Evolutionary conservation across 2,888 invertebrate genomes (phyloP), one percentile per base, ranked within the genome.

Genomic region (Ochropleura leucogaster): DNA sequence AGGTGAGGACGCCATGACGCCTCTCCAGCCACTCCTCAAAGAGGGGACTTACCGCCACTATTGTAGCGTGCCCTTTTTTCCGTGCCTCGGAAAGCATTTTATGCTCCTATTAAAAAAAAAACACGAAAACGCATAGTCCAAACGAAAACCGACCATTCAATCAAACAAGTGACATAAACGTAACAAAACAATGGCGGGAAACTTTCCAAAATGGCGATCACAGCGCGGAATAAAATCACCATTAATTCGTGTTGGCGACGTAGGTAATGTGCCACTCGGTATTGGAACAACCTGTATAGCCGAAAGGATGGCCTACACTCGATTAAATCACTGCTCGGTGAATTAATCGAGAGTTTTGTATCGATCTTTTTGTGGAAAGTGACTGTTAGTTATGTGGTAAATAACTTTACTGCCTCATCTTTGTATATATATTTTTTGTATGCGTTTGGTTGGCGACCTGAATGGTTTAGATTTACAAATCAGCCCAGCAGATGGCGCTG

Each of bases 161-260:
- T 82, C 82, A 82, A 84, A 69, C 66, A 68, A 53, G 18, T 72
- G 82, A 76, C 68, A 82, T 74, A 53, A 85, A 82, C 76, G 70
- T 67, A 82, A 87, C 85, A 80, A 85, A 85, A 73, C 82, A 87
- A 85, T 82, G 82, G 77, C 80, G 76, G 77, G 80, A 80, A 87
- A 82, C 76, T 82, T 71, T 73, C 49, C 84, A 79, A 86, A 85
- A 87, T 87, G 86, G 86, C 87, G 68, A 83, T 77, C 68, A 77
- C 82, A 75, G 79, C 68, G 70, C 72, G 82, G 87, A 87, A 95
- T 95, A 95, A 95, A 95, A 95, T 95, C 93, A 95, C 89, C 95
- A 95, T 95, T 93, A 94, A 95, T 95, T 95, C 92, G 93, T 95
- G 95, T 90, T 90, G 90, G 89, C 93, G 95, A 95, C 95, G 92